A percentile compares a stretch with the other conserved stretches of the same genome.
phyloP scores from a whole-genome alignment of 2,113 vertebrate genomes.

The Hippocampus guttulatus region DNA sequence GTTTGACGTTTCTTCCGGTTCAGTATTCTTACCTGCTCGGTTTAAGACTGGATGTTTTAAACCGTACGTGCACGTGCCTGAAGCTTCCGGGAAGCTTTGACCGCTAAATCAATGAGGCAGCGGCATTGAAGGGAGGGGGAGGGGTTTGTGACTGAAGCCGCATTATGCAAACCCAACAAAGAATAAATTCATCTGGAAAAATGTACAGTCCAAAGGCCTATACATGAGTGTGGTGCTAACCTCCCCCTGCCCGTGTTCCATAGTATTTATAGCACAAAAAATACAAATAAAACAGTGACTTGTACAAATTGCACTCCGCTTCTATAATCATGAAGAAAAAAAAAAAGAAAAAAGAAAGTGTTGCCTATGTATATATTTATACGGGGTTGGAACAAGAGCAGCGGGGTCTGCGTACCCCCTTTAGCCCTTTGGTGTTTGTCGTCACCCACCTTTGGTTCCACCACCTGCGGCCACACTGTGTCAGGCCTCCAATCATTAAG shows the following conservation, averaged over 20 bases:
- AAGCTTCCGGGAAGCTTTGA: conserved; percentile 96
- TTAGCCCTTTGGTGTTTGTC: conserved; percentile 85
- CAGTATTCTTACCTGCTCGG: conserved; percentile 88
- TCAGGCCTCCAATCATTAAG: conserved; percentile 82
- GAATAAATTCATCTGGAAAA: conserved; percentile 79
- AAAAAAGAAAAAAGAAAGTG: conserved; percentile 96
- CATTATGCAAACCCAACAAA: conserved; percentile 93
- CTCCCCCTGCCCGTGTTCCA: conserved; percentile 97
- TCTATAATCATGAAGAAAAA: conserved; percentile 99
- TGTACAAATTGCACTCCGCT: conserved; percentile 99
- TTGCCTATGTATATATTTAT: conserved; percentile 99
- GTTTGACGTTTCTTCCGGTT: conserved; percentile 47
- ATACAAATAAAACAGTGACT: conserved; percentile 83
- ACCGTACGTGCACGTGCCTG: conserved; percentile 98
- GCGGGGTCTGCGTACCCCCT: conserved; percentile 81
- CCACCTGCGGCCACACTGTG: conserved; percentile 93
- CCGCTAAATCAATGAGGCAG: conserved; percentile 51
- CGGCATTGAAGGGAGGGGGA: conserved; percentile 56
- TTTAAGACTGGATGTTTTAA: conserved; percentile 85
- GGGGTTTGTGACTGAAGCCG: conserved; percentile 90
- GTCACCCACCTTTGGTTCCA: conserved; percentile 76
- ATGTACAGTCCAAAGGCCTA: conserved; percentile 99
- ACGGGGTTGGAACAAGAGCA: conserved; percentile 80
- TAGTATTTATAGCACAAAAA: conserved; percentile 99
- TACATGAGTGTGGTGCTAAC: conserved; percentile 99